These are phyloP conservation scores for Dendrophyllia cribrosa DNA, from an alignment of 64 coral and sea anemone species.

Conservation along the genomic window DNA sequence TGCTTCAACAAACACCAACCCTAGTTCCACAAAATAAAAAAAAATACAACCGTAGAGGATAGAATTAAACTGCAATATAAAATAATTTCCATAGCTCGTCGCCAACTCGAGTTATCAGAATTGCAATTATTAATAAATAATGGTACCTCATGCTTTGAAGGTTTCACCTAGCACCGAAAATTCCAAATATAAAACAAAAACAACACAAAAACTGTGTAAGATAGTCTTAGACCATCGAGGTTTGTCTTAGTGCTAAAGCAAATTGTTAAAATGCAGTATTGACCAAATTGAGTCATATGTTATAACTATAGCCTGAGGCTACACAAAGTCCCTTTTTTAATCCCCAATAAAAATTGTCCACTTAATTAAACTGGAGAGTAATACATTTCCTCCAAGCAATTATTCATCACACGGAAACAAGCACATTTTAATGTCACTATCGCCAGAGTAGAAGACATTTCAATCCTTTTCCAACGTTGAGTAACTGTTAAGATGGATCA, in stretches of 20 bases:
- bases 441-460: neutral
- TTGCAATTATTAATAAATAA: no score
- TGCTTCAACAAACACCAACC: no score
- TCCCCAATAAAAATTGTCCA: neutral
- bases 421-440: no score
- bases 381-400: neutral
- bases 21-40: no score
- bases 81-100: no score
- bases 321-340: neutral
- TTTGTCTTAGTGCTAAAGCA: neutral
- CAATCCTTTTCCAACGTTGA: neutral
- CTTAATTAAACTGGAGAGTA: slow-evolving; percentile 12
- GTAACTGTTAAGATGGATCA: no score
- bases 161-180: no score
- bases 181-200: no score
- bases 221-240: neutral
- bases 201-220: neutral
- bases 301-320: neutral
- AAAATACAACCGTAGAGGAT: no score
- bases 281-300: slow-evolving; percentile 11
- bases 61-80: no score
- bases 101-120: no score
- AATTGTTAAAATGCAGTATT: neutral
- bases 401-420: neutral
- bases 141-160: no score